phyloP scores from a whole-genome alignment of 2,113 vertebrate genomes.

The Mystacornis crossleyi region DNA sequence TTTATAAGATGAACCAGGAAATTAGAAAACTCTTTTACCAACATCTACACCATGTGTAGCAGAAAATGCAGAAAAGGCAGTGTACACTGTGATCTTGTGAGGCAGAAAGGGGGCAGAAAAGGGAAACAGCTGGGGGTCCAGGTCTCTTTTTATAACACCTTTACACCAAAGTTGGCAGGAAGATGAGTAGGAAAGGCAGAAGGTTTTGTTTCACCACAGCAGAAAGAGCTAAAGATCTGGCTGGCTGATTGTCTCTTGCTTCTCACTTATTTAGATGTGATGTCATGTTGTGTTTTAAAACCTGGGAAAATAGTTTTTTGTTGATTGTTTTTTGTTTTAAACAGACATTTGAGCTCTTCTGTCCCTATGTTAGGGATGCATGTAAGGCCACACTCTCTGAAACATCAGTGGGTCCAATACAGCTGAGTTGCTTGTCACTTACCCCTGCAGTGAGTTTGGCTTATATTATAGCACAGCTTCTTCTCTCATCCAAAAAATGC shows the following conservation, averaged over 20 bases:
- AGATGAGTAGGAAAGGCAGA: not conserved
- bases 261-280: not conserved
- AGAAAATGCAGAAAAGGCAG: not conserved
- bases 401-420: not conserved
- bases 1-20: not conserved
- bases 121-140: not conserved
- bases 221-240: not conserved
- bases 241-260: not conserved
- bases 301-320: not conserved
- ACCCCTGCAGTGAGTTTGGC: slow-evolving; percentile 15
- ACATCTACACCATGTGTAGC: not conserved
- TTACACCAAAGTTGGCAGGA: not conserved
- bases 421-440: not conserved
- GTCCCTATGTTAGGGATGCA: not conserved
- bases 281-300: not conserved
- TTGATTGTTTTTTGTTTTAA: not conserved
- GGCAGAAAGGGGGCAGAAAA: accelerated
- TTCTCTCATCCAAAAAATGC: slow-evolving; percentile 39
- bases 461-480: slow-evolving; percentile 44
- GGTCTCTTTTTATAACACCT: not conserved
- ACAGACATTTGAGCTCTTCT: not conserved
- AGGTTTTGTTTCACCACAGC: not conserved
- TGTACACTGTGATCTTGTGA: accelerated
- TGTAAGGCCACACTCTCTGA: not conserved
- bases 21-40: not conserved